Evolutionary conservation across 37 sponge, comb jelly and placozoan genomes (phyloP), one percentile per base, ranked within the genome.

Genomic region (Tethya wilhelma): DNA sequence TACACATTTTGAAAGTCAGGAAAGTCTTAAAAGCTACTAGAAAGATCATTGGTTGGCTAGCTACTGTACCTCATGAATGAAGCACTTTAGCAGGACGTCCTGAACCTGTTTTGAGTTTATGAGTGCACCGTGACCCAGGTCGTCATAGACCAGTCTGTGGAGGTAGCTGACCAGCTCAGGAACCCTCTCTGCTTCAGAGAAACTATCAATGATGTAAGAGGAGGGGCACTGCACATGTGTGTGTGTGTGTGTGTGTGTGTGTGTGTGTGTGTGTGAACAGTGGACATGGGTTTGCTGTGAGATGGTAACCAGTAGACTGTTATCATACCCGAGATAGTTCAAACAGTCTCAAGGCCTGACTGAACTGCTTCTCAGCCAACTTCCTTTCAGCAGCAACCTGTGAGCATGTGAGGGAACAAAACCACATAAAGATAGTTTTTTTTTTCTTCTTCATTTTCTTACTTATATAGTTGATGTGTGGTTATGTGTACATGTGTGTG

Each of bases 41-140:
- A n/a, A n/a, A n/a, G n/a, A n/a, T n/a, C n/a, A n/a, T n/a, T n/a
- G n/a, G n/a, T n/a, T n/a, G n/a, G n/a, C n/a, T n/a, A n/a, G 8
- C 43, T 40, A 34, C 34, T 34, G 22, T n/a, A 92, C 89, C 81
- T 92, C 88, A 64, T 92, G 93, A 30, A 80, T 64, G 38, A 83
- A 87, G 40, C 93, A 92, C 42, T 84, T 59, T 0, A 92, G 44
- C 22, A 92, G 79, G 1, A 92, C 57, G 49, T 84, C 67, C 49
- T 79, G 75, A 8, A 87, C 80, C 55, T 75, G 62, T 43, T 80
- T 84, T 9, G 83, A 73, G 58, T 85, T 39, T 17, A 59, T 30
- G 12, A 80, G 62, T 9, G 81, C 25, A 32, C 66, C 57, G 42
- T 83, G 74, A 44, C 73, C 63, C 23, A 77, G 68, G 67, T 89